These are phyloP conservation scores for Cariama cristata DNA, from an alignment of 2,113 vertebrate genomes.

Conservation along the genomic window DNA sequence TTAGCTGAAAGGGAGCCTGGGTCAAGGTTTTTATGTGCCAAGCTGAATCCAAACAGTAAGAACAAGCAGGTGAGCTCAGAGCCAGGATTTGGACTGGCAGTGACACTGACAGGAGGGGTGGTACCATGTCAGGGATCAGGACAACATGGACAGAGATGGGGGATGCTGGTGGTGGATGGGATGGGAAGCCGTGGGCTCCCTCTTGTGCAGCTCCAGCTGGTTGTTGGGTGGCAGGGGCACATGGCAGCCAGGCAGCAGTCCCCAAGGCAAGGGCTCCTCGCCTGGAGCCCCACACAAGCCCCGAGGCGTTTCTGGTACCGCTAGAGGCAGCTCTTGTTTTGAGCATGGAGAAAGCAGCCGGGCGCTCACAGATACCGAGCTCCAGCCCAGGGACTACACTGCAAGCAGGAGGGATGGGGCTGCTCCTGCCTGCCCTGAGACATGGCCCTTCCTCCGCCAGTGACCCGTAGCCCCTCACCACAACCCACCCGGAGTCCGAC, in stretches of 20 bases:
- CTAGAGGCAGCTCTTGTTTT: conserved; percentile 67
- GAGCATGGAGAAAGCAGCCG: neutral
- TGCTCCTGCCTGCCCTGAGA: neutral
- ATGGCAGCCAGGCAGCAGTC: neutral
- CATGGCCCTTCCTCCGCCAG: accelerated
- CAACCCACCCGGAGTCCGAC: accelerated
- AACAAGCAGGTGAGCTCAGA: neutral
- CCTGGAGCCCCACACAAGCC: neutral
- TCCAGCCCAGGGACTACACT: neutral
- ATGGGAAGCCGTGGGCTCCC: accelerated
- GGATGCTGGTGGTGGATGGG: neutral
- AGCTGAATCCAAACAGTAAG: neutral
- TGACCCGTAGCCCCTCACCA: neutral
- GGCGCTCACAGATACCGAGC: neutral
- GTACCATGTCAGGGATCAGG: accelerated
- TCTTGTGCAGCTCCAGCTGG: accelerated
- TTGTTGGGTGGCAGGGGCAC: accelerated
- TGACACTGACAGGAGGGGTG: neutral
- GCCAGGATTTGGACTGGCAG: neutral
- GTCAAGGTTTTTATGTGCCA: neutral
- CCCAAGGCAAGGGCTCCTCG: neutral
- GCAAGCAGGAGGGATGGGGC: neutral
- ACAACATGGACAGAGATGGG: accelerated
- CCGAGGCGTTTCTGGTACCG: neutral
- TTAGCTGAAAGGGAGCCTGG: neutral